Conservation (phyloP, 1,140 invertebrate genomes). For the Venturia canescens region DNA sequence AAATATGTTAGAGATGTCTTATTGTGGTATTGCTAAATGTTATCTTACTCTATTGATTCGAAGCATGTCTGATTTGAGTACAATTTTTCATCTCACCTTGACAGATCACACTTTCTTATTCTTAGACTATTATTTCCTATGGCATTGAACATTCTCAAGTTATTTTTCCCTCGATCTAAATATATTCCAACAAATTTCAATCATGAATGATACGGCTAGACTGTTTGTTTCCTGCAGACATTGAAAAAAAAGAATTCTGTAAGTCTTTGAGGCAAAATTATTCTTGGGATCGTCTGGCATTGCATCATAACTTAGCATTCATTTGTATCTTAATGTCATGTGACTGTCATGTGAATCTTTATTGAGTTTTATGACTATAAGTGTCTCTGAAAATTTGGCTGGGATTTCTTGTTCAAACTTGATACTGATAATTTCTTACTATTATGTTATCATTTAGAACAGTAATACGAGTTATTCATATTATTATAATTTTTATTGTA, state of each 20-base stretch:
- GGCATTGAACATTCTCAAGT: neutral
- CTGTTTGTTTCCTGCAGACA: neutral
- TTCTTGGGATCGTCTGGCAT: neutral
- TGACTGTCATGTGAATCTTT: constrained; percentile 15
- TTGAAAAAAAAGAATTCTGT: neutral
- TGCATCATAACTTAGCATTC: constrained; percentile 18
- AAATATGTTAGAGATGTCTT: constrained; percentile 14
- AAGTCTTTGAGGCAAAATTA: constrained; percentile 6
- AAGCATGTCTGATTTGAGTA: neutral
- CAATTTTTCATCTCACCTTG: neutral
- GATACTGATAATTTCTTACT: neutral
- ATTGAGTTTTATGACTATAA: neutral
- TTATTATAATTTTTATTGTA: neutral
- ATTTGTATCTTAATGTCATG: neutral
- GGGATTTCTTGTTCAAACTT: neutral
- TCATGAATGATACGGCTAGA: neutral
- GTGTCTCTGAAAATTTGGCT: neutral
- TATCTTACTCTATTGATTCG: neutral
- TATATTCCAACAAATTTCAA: constrained; percentile 17
- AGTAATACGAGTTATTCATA: neutral
- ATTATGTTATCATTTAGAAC: neutral
- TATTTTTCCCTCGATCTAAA: neutral
- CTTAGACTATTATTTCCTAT: neutral
- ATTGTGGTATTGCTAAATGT: constrained; percentile 4
- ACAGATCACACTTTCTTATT: neutral